Conservation (phyloP, 2,888 invertebrate genomes). For the Acrocyrtus sp. region DNA sequence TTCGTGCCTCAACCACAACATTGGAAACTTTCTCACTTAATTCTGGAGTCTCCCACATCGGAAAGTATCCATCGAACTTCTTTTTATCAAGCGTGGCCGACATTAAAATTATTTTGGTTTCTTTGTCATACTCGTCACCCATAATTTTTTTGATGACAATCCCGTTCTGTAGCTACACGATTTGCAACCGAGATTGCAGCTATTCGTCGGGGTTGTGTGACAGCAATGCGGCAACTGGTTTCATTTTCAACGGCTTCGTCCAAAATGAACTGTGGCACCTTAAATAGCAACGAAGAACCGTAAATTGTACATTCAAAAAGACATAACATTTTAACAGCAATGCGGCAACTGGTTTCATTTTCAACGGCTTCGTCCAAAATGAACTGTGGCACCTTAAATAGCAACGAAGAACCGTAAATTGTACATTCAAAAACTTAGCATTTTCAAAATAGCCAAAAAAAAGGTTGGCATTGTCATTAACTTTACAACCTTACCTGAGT, state of each 20-base stretch:
- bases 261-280: slow-evolving; percentile 93
- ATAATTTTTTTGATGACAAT: slow-evolving; percentile 84
- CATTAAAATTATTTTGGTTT: slow-evolving; percentile 85
- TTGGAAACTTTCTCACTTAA: background rate
- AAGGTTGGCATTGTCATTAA: background rate
- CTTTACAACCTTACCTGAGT: slow-evolving; percentile 66
- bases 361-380: slow-evolving; percentile 82
- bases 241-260: slow-evolving; percentile 76
- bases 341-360: slow-evolving; percentile 74
- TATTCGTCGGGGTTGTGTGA: slow-evolving; percentile 93
- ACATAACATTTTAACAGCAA: slow-evolving; percentile 92
- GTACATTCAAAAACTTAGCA: background rate
- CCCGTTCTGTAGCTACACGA: slow-evolving; percentile 84
- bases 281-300: slow-evolving; percentile 65
- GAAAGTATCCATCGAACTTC: slow-evolving; percentile 76
- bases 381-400: slow-evolving; percentile 84
- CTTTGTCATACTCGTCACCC: slow-evolving; percentile 72
- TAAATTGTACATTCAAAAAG: no score
- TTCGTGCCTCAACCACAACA: slow-evolving; percentile 11
- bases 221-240: slow-evolving; percentile 78
- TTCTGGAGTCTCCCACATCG: slow-evolving; percentile 29
- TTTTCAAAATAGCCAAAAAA: slow-evolving; percentile 7
- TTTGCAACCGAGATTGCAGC: slow-evolving; percentile 91
- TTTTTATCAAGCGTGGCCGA: slow-evolving; percentile 89
- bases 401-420: no score